Base-by-base conservation (phyloP, 2,113 vertebrate genomes). In the Eolophus roseicapilla region DNA sequence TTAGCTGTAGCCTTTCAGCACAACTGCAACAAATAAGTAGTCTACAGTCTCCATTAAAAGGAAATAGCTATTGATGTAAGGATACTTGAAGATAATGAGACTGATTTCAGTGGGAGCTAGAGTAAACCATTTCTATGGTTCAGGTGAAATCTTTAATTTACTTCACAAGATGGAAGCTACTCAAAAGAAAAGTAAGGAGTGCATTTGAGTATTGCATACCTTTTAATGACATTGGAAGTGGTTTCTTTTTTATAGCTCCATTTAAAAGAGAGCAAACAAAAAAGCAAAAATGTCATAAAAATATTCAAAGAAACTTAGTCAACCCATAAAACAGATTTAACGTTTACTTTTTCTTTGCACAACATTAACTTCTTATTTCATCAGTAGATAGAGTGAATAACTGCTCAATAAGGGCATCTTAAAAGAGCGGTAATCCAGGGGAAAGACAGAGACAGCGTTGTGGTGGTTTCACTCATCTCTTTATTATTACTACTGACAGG, bases 401-500 rank as follows among this genome's bases (percentile, higher is more conserved):
- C 43, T 82, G 37, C 60, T 92, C n/a, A 57, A 10, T 71, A 77
- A 53, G 55, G 60, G 37, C 29, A 81, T 60, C 71, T 90, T 85
- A 65, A 91, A 87, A 90, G 62, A 82, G n/a, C 86, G 7, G 11
- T 62, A 88, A 88, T 86, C 77, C 60, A 71, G 35, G 64, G 53
- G 63, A 95, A 90, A 90, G 78, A 89, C 53, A 96, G 76, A 86
- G 78, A 59, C 29, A 93, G 50, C 2, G 2, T 79, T 91, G 68
- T 90, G 81, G 77, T 93, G 37, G 52, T 86, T 96, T 96, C 94
- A 95, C 80, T 96, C 86, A 78, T 92, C 80, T 92, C 94, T 90
- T 52, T 82, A 86, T 95, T 96, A 97, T 95, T 95, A 24, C 59
- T 95, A 93, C 88, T 95, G 95, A 96, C 94, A 95, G 90, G 92